Evolutionary conservation across 2,888 invertebrate genomes (phyloP), one percentile per base, ranked within the genome.

Genomic region (Brachypterus glaber): DNA sequence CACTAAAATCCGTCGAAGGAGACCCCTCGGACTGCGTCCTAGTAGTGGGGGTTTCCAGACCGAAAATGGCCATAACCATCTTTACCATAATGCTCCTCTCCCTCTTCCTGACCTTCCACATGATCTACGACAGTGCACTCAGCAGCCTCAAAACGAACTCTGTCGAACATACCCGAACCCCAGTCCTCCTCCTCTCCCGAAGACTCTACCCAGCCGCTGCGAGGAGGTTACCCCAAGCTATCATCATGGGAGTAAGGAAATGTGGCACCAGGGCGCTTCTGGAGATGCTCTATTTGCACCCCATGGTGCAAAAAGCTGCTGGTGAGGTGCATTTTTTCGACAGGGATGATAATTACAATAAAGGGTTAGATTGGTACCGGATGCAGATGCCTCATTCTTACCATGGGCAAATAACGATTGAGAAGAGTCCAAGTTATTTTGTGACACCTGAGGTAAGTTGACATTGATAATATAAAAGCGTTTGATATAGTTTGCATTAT

Each of bases 251-350:
- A 33, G 95, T 92, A 17, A 76, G 95, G 53, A 97, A 97, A 70
- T 93, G 93, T 58, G 97, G 97, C 13, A 97, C 97, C 1, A 71
- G 96, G 38, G 97, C 97, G 0, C 75, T 97, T 4, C 75, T 97
- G 36, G 96, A 97, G 69, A 96, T 96, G 84, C 71, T 97, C 35
- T 89, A 91, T 62, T 76, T 96, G 33, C 96, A 97, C 69, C 88
- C 88, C 9, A 79, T 82, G 70, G 84, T 93, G 39, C 89, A 89
- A 63, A 90, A 89, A 59, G 91, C 93, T 2, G 85, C 88, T 11
- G 87, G 90, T 14, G 96, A 97, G 68, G 87, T 93, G 21, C 96
- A 97, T 66, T 97, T 93, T 70, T 97, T 98, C 67, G 95, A 97
- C 68, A 77, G 91, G 36, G 88, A 89, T 58, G 89, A 89, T 55